Base-by-base conservation (phyloP, 2,113 vertebrate species). In the Siniperca knerii region DNA sequence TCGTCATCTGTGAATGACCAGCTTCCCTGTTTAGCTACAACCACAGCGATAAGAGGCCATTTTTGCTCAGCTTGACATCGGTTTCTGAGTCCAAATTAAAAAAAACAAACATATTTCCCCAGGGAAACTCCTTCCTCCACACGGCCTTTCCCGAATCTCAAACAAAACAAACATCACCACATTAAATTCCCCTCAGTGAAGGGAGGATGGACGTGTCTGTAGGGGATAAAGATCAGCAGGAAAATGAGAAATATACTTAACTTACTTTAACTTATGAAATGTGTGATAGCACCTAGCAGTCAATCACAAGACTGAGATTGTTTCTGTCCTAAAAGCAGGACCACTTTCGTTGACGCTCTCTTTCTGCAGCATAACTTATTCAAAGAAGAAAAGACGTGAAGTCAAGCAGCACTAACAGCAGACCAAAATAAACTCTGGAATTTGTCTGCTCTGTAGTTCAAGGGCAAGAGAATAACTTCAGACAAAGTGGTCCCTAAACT, bases 351-450 rank as follows among this genome's bases (percentile, higher is more conserved):
- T 29, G 29, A 29, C 29, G 20, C 71, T 54, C 52, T 54, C 42
- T 72, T 33, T 82, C 55, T 71, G 68, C 66, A 11, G 46, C 64
- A 68, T 77, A 89, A 90, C 82, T 85, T 79, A 87, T 86, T 86
- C 73, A 88, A 64, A 83, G 77, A 79, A 64, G 70, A 82, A 50
- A 52, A 79, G 61, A 42, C 71, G 71, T 74, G 23, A 88, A 86
- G 81, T 82, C 69, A 87, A 86, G 84, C 80, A 80, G 89, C 75
- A 87, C 71, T 81, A 90, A 87, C 79, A 67, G 70, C 0, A 60
- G 87, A 84, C 90, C 60, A 84, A 92, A 92, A 93, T 90, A 94
- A 91, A 88, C 89, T 77, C 58, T 20, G 89, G 92, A 89, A 92
- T 92, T 68, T 48, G 44, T 64, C 72, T 81, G 75, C 74, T 64